Evolutionary conservation across 2,797 vertebrate species (phyloP).

Genomic region (Acipenser transmontanus): DNA sequence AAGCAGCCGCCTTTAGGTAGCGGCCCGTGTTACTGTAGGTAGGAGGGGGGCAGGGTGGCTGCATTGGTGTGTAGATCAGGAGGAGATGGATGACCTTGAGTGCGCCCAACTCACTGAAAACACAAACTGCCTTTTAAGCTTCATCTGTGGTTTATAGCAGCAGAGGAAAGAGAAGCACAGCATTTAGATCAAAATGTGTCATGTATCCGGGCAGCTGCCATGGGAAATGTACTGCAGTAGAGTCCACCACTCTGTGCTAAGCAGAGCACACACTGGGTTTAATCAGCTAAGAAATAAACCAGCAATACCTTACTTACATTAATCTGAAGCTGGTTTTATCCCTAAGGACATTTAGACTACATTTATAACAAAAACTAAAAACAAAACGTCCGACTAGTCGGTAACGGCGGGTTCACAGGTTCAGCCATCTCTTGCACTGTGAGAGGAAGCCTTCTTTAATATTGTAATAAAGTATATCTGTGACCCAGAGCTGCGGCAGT

Average conservation of each 20-base stretch:
- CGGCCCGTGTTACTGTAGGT: neutral
- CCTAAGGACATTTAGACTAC: conserved; percentile 1
- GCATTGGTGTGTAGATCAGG: conserved; percentile 23
- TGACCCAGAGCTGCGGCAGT: neutral
- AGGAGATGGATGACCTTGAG: conserved; percentile 20
- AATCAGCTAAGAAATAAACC: no score
- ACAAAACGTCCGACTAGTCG: neutral
- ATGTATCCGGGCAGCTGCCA: neutral
- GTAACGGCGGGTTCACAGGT: neutral
- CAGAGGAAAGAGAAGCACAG: neutral
- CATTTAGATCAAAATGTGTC: neutral
- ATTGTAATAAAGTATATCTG: neutral
- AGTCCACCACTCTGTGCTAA: no score
- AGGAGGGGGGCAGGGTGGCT: neutral
- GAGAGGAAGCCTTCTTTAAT: neutral
- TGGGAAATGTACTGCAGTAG: no score
- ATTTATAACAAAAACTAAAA: neutral
- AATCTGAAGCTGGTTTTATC: neutral
- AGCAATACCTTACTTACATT: neutral
- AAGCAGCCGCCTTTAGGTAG: conserved; percentile 41
- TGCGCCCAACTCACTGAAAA: conserved; percentile 22
- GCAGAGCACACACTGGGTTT: no score
- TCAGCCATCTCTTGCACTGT: neutral
- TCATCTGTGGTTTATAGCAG: neutral
- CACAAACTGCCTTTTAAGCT: neutral